These are phyloP conservation scores for Drosophila ananassae DNA, from an alignment of 1,140 invertebrate genomes.

Conservation along the genomic window DNA sequence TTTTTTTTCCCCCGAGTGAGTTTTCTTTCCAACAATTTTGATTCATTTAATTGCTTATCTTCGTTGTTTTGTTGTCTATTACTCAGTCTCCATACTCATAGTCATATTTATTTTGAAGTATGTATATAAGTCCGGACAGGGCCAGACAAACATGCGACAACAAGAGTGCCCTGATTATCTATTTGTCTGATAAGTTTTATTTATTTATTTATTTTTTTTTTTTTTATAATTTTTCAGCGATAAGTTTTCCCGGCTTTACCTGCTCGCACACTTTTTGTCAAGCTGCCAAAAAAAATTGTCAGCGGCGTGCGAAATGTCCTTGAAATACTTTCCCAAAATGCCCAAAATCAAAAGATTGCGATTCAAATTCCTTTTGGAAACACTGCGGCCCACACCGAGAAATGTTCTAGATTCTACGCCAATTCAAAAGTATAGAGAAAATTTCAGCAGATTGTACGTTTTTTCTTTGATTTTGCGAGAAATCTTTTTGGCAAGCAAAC, in stretches of 20 bases:
- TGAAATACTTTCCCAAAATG: conserved; percentile 69
- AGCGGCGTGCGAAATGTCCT: conserved; percentile 46
- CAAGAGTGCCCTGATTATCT: conserved; percentile 24
- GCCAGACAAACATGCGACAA: conserved; percentile 3
- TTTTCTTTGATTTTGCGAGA: conserved; percentile 36
- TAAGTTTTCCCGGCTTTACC: conserved; percentile 52
- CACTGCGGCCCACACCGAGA: conserved; percentile 48
- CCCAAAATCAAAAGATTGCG: conserved; percentile 50
- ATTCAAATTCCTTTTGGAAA: conserved; percentile 61
- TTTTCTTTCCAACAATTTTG: conserved; percentile 51
- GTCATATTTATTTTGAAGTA: conserved; percentile 54
- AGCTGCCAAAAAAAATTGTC: conserved; percentile 52
- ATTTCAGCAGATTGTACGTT: not conserved
- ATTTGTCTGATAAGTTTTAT: conserved; percentile 49
- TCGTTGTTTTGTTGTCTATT: conserved; percentile 48
- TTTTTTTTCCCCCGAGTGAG: conserved; percentile 13
- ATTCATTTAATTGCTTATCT: conserved; percentile 68
- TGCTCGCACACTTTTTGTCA: conserved; percentile 53
- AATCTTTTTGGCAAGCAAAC: conserved; percentile 66
- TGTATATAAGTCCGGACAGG: conserved; percentile 11
- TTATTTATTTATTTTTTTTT: conserved; percentile 23
- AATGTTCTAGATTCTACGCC: conserved; percentile 56
- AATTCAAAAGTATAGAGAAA: conserved; percentile 35
- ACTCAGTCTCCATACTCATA: conserved; percentile 55
- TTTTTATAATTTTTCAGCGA: not conserved